Percentiles rank a stretch among this genome's conserved stretches.
phyloP scores from a whole-genome alignment of 2,888 invertebrate species.

The Ophion ellenae region DNA sequence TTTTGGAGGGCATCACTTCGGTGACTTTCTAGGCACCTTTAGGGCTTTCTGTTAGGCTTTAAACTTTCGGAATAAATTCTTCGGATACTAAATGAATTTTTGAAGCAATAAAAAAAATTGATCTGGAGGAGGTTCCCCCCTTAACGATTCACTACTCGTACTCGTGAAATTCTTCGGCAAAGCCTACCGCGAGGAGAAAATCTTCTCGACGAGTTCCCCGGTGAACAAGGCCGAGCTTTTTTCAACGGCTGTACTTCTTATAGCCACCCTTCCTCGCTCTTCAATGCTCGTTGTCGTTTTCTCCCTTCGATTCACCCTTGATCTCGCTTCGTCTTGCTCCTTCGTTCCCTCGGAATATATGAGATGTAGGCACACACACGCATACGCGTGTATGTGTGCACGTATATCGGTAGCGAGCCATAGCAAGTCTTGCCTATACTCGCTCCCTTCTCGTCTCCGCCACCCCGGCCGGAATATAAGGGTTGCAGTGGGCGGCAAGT shows the following conservation, averaged over 20 bases:
- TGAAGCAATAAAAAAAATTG: background rate
- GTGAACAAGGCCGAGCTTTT: conserved; percentile 65
- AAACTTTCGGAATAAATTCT: no score
- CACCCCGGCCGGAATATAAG: conserved; percentile 76
- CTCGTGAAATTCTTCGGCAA: conserved; percentile 35
- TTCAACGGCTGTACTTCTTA: conserved; percentile 69
- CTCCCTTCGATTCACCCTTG: conserved; percentile 65
- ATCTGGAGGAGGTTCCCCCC: no score
- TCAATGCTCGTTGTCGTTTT: conserved; percentile 71
- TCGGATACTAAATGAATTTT: no score
- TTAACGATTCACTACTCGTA: conserved; percentile 40
- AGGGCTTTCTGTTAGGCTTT: no score
- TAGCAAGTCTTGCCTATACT: conserved; percentile 49
- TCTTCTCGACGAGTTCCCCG: conserved; percentile 44
- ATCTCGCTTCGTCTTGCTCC: conserved; percentile 59
- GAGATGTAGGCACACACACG: conserved; percentile 32
- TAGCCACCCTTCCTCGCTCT: conserved; percentile 56
- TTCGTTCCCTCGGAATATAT: conserved; percentile 56
- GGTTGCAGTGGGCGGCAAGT: conserved; percentile 80
- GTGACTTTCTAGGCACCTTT: no score
- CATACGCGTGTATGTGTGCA: conserved; percentile 14
- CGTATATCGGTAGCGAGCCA: conserved; percentile 29
- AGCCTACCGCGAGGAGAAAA: conserved; percentile 33
- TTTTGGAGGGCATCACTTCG: no score
- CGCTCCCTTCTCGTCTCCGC: conserved; percentile 57